Percentiles rank a stretch among this genome's conserved stretches.
These are phyloP conservation scores for Nomada fabriciana DNA, from an alignment of 2,888 invertebrate genomes.

Conservation along the genomic window DNA sequence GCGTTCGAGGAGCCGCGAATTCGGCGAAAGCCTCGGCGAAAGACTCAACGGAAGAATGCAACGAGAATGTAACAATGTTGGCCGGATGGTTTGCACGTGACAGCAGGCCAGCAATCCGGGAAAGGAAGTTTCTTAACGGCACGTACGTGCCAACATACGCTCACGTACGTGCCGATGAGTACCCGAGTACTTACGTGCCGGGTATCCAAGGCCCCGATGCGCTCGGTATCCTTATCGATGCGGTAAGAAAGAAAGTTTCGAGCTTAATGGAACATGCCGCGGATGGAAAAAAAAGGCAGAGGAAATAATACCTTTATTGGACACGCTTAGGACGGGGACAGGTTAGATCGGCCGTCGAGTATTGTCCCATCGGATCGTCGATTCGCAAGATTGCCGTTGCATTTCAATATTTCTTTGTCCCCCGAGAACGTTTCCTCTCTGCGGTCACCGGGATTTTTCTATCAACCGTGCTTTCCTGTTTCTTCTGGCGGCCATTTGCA, in stretches of 20 bases:
- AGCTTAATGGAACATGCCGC: slow-evolving; percentile 47
- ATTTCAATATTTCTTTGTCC: slow-evolving; percentile 17
- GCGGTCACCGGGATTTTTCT: not conserved
- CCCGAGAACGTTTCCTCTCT: not conserved
- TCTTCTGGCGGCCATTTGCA: not conserved
- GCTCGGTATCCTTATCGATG: slow-evolving; percentile 48
- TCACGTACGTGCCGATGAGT: slow-evolving; percentile 66
- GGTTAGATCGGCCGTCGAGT: slow-evolving; percentile 8
- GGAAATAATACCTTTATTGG: slow-evolving; percentile 49
- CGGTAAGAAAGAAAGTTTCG: slow-evolving; percentile 52
- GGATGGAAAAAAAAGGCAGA: slow-evolving; percentile 22
- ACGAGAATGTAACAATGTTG: slow-evolving; percentile 72
- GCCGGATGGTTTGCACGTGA: slow-evolving; percentile 74
- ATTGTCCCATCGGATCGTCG: slow-evolving; percentile 5
- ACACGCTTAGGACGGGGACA: not conserved
- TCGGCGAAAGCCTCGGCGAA: slow-evolving; percentile 58
- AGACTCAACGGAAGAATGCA: slow-evolving; percentile 66
- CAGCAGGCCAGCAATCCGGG: slow-evolving; percentile 67
- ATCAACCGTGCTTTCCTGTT: not conserved
- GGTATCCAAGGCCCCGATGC: slow-evolving; percentile 44
- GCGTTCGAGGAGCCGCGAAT: slow-evolving; percentile 64
- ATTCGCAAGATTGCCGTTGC: slow-evolving; percentile 17
- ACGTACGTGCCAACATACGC: slow-evolving; percentile 71
- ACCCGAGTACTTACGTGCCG: slow-evolving; percentile 59
- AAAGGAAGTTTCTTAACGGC: slow-evolving; percentile 73